Evolutionary conservation across 2,113 vertebrate genomes (phyloP), one percentile per base, ranked within the genome.

Genomic region (Nettapus auritus): DNA sequence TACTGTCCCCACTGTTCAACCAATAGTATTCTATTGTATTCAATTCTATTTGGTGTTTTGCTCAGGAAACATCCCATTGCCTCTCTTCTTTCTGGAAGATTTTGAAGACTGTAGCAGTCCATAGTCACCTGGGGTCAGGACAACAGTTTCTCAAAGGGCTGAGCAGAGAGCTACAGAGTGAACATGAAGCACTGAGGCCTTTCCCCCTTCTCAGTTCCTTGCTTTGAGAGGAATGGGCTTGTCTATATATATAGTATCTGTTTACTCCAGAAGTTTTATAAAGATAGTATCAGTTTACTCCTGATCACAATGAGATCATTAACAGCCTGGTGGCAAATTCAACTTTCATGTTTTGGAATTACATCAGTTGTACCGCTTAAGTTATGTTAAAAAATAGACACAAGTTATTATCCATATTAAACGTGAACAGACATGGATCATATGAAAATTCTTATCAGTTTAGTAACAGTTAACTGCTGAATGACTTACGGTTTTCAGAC

Each of bases 401-500:
- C 13, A 12, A 59, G 23, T 48, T 84, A 69, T 63, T 71, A 81
- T 17, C 21, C 52, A 57, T 62, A 28, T 64, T 48, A 50, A 79
- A 74, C n/a, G 33, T 33, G 13, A 71, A 78, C 64, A 94, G 86
- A 23, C 44, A 89, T 63, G 64, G 88, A 79, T 55, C 44, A 75
- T 11, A 48, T 92, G 42, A 20, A 96, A 81, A 90, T 13, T 33
- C 18, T 73, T 53, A 82, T 59, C 25, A 87, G 20, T 67, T 86
- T 29, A 40, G 38, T 28, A 64, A 64, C 62, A 29, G 18, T 29
- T 40, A 63, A 40, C 25, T 77, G 50, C 44, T 84, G 59, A 73
- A 36, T 26, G 75, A 13, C 31, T 96, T 73, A 66, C n/a, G 34
- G 19, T 82, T 95, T 97, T 76, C 64, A 90, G 78, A 89, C 53